Evolutionary conservation across 2,888 invertebrate species (phyloP).

Genomic region (Charanyca ferruginea): DNA sequence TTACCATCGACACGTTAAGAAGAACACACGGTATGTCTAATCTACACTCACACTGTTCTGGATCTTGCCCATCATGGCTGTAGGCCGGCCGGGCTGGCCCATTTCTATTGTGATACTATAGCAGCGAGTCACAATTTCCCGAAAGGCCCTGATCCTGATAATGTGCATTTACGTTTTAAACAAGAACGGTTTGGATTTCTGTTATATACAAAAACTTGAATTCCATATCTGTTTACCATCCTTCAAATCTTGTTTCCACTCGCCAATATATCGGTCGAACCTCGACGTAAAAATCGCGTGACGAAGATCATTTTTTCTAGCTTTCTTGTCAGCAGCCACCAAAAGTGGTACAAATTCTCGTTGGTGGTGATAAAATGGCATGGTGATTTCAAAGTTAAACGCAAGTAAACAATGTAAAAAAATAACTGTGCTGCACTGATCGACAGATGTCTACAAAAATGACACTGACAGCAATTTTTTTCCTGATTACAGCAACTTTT

Average conservation of each 20-base stretch:
- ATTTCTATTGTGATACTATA: too few species aligned
- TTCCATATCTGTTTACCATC: conserved; percentile 73
- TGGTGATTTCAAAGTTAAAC: conserved; percentile 44
- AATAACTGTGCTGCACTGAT: neutral
- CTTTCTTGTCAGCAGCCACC: conserved; percentile 81
- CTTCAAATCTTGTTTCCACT: conserved; percentile 91
- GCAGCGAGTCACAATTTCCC: neutral
- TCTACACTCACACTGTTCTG: too few species aligned
- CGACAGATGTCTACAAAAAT: conserved; percentile 5
- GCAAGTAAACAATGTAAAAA: neutral
- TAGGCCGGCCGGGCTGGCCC: neutral
- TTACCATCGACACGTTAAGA: too few species aligned
- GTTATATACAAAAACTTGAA: neutral
- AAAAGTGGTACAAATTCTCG: conserved; percentile 80
- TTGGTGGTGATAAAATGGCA: conserved; percentile 86
- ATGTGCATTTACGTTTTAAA: neutral
- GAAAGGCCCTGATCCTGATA: neutral
- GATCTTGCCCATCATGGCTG: too few species aligned
- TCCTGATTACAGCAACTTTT: neutral
- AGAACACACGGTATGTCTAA: too few species aligned
- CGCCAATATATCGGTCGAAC: conserved; percentile 91
- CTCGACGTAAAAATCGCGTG: conserved; percentile 90
- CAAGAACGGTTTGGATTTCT: neutral
- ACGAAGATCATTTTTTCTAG: conserved; percentile 90
- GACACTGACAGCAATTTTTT: conserved; percentile 20